Evolutionary conservation across 2,113 vertebrate genomes (phyloP).

Genomic region (Spea multiplicata): DNA sequence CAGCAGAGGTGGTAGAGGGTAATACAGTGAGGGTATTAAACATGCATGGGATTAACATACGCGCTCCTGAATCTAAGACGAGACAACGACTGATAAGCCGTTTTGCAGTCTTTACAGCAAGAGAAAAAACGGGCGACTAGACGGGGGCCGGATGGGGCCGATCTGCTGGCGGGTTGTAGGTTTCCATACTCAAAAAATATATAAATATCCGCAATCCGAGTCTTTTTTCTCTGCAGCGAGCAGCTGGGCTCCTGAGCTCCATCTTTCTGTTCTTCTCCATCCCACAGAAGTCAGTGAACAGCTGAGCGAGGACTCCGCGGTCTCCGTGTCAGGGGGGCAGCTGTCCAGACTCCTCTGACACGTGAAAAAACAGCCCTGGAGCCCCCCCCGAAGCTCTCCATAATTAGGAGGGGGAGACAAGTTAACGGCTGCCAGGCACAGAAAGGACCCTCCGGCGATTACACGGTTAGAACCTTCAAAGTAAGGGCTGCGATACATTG

Average conservation of each 20-base stretch:
- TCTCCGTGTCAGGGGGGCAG: conserved; percentile 16
- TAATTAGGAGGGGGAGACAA: not conserved
- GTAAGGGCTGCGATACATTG: not conserved
- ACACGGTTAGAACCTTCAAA: not conserved
- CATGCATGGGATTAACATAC: no score
- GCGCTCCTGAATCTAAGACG: no score
- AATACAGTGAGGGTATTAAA: no score
- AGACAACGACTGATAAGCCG: no score
- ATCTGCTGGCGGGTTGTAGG: no score
- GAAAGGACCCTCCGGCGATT: not conserved
- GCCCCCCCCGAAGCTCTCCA: not conserved
- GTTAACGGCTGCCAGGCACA: not conserved
- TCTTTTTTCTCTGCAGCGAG: not conserved
- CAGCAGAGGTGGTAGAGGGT: no score
- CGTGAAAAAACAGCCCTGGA: conserved; percentile 6
- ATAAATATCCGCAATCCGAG: not conserved
- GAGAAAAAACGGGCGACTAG: no score
- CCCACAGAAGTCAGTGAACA: conserved; percentile 9
- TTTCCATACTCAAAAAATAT: no score
- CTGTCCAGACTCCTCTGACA: conserved; percentile 40
- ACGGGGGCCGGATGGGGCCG: no score
- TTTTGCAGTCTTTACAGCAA: no score
- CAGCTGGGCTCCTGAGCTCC: conserved; percentile 34
- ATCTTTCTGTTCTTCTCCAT: conserved; percentile 16
- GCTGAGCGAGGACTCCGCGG: conserved; percentile 14